Base-by-base conservation (phyloP, 2,888 invertebrate genomes). In the Galerucella nymphaeae region DNA sequence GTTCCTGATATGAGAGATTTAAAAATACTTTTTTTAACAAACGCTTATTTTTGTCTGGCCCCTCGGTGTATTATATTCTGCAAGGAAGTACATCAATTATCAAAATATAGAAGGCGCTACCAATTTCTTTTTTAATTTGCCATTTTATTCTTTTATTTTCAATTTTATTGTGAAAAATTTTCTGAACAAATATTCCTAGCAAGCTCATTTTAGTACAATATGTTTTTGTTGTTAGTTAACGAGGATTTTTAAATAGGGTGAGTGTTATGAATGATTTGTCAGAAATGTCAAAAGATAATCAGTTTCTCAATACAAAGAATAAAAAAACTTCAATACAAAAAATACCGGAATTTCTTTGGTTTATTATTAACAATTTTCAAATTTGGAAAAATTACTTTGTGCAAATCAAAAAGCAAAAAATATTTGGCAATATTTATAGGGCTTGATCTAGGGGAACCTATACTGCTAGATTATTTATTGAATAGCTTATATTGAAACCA, bases 141-240 rank as follows among this genome's bases (percentile, higher is more conserved):
- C 16, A 16, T 30, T 18, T 14, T 11, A 38, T 23, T 61, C 13
- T 30, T 61, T 59, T 45, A 13, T 48, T 48, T 48, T 50, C 16
- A 50, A 14, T 53, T 53, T 53, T 11, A 53, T 18, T 62, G 61
- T 62, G 23, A 58, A 45, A 63, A 61, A n/a, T 38, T 42, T 69
- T 53, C 53, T n/a, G 16, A 53, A 23, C 18, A 30, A 18, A 53
- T 58, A 53, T 64, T 70, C 70, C 45, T 62, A 57, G 30, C 57
- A 62, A 45, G 4, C 41, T 70, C 45, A 63, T 70, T 70, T 63
- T 58, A 70, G 63, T 58, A 55, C 63, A 55, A 45, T 70, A 18
- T 74, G 66, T 74, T 74, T 75, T 69, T 72, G 62, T 74, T 74
- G 71, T 70, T 72, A 66, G 75, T 70, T 75, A 75, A 75, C 75